Evolutionary conservation across 2,888 invertebrate species (phyloP).

Genomic region (Cataglyphis rosenhaueri): DNA sequence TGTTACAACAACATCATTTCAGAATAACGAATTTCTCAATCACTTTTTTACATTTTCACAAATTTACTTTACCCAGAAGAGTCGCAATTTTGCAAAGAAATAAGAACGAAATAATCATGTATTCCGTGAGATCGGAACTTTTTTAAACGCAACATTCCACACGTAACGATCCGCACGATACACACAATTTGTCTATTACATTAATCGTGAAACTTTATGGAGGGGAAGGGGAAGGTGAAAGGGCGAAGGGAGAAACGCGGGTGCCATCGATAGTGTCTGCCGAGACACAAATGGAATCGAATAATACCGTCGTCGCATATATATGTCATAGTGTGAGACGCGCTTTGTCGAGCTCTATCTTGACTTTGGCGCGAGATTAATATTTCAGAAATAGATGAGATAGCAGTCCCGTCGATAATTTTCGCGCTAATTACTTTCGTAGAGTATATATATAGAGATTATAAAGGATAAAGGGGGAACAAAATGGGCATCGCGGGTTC

Average conservation of each 20-base stretch:
- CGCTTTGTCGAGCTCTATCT: neutral
- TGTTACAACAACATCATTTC: neutral
- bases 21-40: neutral
- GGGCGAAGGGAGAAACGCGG: neutral
- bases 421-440: constrained; percentile 9
- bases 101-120: neutral
- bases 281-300: constrained; percentile 34
- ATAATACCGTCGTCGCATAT: constrained; percentile 31
- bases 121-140: neutral
- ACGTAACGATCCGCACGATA: neutral
- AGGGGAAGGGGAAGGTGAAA: neutral
- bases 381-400: constrained; percentile 29
- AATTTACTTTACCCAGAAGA: neutral
- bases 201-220: constrained; percentile 28
- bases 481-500: neutral
- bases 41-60: neutral
- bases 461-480: neutral
- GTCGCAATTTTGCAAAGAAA: neutral
- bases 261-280: neutral
- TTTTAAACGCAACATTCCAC: neutral
- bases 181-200: constrained; percentile 3
- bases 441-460: neutral
- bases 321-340: neutral
- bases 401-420: constrained; percentile 1
- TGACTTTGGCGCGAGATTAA: constrained; percentile 30